Evolutionary conservation across 2,797 vertebrate species (phyloP).

Genomic region (Monodelphis domestica): DNA sequence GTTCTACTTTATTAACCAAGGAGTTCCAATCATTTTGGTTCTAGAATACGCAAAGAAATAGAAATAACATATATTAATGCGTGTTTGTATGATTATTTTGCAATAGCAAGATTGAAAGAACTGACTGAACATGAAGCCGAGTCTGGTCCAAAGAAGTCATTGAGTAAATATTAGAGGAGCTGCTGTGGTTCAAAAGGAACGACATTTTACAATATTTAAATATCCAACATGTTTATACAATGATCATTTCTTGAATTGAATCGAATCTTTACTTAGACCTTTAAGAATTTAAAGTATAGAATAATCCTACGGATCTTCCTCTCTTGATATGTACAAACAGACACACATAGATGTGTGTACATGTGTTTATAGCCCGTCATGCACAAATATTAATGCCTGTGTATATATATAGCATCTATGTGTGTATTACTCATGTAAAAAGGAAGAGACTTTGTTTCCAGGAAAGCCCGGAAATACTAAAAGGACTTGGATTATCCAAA

Average conservation of each 20-base stretch:
- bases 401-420: background rate
- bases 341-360: too few species aligned
- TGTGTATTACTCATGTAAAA: background rate
- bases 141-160: background rate
- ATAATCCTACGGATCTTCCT: background rate
- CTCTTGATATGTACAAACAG: background rate
- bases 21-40: background rate
- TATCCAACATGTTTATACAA: background rate
- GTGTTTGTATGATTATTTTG: conserved; percentile 14
- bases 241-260: background rate
- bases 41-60: conserved; percentile 16
- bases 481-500: background rate
- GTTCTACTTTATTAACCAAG: conserved; percentile 23
- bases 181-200: background rate
- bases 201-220: background rate
- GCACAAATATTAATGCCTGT: too few species aligned
- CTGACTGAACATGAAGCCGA: background rate
- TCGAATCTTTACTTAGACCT: background rate
- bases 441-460: background rate
- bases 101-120: background rate
- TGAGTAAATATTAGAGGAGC: background rate
- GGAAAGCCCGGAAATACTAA: background rate
- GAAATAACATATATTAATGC: background rate
- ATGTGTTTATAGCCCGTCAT: too few species aligned
- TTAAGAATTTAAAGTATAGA: background rate